Percentiles rank a stretch among this genome's conserved stretches.
Evolutionary conservation across 2,797 vertebrate genomes (phyloP).

Genomic region (Manis pentadactyla): DNA sequence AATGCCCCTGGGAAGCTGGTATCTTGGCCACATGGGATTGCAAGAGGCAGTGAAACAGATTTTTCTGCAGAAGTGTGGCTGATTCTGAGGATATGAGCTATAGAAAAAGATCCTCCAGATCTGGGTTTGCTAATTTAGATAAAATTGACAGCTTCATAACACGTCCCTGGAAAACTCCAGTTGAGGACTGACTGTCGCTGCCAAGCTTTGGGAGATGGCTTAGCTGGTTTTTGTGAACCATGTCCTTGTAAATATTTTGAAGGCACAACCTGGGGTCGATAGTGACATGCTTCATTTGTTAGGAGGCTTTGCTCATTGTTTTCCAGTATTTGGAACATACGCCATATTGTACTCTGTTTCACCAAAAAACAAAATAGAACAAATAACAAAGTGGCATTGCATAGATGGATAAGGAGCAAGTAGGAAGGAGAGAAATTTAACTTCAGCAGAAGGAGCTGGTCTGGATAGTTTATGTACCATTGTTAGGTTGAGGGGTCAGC

Average conservation of each 20-base stretch:
- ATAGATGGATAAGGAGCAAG: background rate
- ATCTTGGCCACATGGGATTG: background rate
- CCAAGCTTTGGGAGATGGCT: background rate
- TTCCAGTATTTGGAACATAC: background rate
- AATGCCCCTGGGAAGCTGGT: background rate
- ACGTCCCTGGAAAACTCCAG: background rate
- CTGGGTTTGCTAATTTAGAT: background rate
- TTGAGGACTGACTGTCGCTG: background rate
- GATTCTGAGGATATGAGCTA: background rate
- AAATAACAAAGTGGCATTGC: background rate
- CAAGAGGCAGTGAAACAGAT: background rate
- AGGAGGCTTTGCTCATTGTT: background rate
- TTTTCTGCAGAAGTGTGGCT: background rate
- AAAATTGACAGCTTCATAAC: background rate
- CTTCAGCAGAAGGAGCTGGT: background rate
- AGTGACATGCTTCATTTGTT: background rate
- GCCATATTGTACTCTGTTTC: background rate
- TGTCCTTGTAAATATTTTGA: background rate
- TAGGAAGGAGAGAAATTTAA: background rate
- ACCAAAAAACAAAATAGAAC: background rate
- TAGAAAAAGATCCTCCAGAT: background rate
- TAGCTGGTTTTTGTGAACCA: background rate
- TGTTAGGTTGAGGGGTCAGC: background rate
- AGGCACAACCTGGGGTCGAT: background rate
- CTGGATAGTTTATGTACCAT: background rate